Evolutionary conservation across 2,113 vertebrate species (phyloP), one percentile per base, ranked within the genome.

Genomic region (Callipepla squamata): DNA sequence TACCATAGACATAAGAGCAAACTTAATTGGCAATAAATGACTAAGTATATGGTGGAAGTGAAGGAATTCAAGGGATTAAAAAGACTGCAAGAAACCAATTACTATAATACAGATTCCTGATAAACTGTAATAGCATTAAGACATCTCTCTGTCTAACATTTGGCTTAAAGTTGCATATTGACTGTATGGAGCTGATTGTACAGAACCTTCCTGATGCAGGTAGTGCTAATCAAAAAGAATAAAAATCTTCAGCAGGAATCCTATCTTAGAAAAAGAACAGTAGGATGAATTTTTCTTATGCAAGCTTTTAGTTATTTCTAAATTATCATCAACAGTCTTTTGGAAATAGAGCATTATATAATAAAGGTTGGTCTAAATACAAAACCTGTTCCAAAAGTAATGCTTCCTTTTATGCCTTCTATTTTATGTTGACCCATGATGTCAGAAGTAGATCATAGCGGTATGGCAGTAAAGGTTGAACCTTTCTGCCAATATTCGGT

Each of bases 281-380:
- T 58, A 85, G 32, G 19, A 69, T 81, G 36, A 85, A 67, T 84
- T 68, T 59, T 94, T 67, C 65, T 87, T 77, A 14, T 45, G 50
- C 42, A 74, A 94, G 69, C 22, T 91, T 92, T 59, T 81, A 85
- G 76, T 85, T 75, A 58, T 89, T 96, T 76, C 69, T 82, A 66
- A 91, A 90, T 92, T 82, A 92, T 47, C 42, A 91, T 53, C 42
- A 81, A n/a, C 36, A 85, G 34, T 23, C 58, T 84, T 95, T 89
- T 57, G 55, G 89, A 45, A 91, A 48, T 12, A 38, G 72, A 87
- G 30, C 30, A 62, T 45, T 76, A 32, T 28, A 80, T 90, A 92
- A 45, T 55, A 92, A 82, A 2, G 3, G 25, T 23, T 92, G 44
- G 23, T 92, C 19, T 76, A 85, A 90, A 92, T 61, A 57, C 53